Conservation (phyloP, 2,797 vertebrate species). For the Melanotaenia pygmaea region DNA sequence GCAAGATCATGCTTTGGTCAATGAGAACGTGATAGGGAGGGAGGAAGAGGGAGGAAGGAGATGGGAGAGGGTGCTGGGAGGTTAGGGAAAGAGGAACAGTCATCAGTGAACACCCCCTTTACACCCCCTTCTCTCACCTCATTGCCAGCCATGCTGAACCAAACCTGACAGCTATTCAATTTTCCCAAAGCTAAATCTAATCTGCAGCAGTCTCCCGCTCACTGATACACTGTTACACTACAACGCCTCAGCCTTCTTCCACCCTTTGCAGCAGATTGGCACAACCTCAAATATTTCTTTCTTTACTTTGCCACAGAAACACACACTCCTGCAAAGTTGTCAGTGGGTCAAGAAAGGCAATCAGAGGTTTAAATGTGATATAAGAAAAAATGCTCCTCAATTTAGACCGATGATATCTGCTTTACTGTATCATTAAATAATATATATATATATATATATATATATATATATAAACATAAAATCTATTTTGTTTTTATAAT, state of each 20-base stretch:
- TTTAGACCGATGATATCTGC: not conserved
- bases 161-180: slow-evolving; percentile 82
- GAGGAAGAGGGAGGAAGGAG: slow-evolving; percentile 14
- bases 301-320: not conserved
- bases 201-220: slow-evolving; percentile 71
- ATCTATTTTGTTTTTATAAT: too few relatives aligned
- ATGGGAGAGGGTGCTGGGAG: slow-evolving; percentile 34
- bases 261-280: slow-evolving; percentile 62
- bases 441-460: too few relatives aligned
- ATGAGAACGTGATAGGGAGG: slow-evolving; percentile 43
- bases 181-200: slow-evolving; percentile 83
- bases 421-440: not conserved
- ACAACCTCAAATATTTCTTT: slow-evolving; percentile 40
- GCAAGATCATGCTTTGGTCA: slow-evolving; percentile 54
- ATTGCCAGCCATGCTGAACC: slow-evolving; percentile 73
- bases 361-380: slow-evolving; percentile 11
- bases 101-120: slow-evolving; percentile 52
- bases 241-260: slow-evolving; percentile 68
- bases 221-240: slow-evolving; percentile 68
- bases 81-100: slow-evolving; percentile 48
- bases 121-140: slow-evolving; percentile 64
- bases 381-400: not conserved
- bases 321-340: slow-evolving; percentile 9
- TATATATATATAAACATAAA: not conserved
- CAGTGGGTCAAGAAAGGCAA: slow-evolving; percentile 10